These are phyloP conservation scores for Rhincodon typus DNA, from an alignment of 2,797 vertebrate species.

Conservation along the genomic window DNA sequence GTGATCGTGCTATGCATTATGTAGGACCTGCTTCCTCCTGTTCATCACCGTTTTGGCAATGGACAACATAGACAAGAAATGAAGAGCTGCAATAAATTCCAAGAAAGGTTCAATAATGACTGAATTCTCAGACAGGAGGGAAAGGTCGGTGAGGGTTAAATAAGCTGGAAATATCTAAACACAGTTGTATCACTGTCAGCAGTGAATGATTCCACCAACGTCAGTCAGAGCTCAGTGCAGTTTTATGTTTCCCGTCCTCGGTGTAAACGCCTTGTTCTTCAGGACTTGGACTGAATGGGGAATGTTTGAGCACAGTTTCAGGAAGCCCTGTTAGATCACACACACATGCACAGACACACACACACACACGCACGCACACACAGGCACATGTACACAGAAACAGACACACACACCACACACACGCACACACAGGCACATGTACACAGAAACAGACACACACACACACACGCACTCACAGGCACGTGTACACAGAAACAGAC, in stretches of 20 bases:
- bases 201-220: background rate
- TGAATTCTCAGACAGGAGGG: background rate
- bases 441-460: too few relatives aligned
- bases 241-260: background rate
- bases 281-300: background rate
- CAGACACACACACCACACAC: too few relatives aligned
- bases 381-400: too few relatives aligned
- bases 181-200: background rate
- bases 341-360: background rate
- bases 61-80: background rate
- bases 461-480: too few relatives aligned
- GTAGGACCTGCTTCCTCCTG: background rate
- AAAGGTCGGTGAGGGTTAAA: background rate
- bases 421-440: too few relatives aligned
- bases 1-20: background rate
- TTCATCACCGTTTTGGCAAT: background rate
- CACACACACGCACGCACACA: too few relatives aligned
- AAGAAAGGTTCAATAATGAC: background rate
- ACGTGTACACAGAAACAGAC: too few relatives aligned
- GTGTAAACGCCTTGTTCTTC: conserved; percentile 3
- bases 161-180: background rate
- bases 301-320: background rate
- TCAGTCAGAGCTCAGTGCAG: background rate
- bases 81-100: background rate
- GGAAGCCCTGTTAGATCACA: background rate